Percentiles rank a stretch among this genome's conserved stretches.
These are phyloP conservation scores for Euglossa dilemma DNA, from an alignment of 1,140 invertebrate species.

Conservation along the genomic window DNA sequence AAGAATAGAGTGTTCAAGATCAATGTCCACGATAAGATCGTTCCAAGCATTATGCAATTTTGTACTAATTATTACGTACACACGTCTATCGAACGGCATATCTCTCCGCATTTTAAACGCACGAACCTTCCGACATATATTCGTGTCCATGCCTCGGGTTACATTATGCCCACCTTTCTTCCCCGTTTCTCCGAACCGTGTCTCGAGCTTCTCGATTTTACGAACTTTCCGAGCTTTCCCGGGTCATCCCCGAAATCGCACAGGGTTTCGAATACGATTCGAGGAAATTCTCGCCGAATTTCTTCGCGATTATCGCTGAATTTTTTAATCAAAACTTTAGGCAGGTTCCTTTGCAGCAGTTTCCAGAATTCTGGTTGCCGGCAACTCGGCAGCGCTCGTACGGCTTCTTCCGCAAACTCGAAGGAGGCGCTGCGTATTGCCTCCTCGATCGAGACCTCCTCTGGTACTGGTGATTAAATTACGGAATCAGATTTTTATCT, in stretches of 20 bases:
- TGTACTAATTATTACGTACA: constrained; percentile 45
- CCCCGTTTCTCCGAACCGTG: constrained; percentile 27
- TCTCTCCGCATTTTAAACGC: constrained; percentile 47
- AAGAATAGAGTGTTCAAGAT: constrained; percentile 32
- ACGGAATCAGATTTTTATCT: too few relatives aligned
- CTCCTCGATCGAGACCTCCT: too few relatives aligned
- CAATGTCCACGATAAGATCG: constrained; percentile 34
- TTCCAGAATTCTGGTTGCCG: too few relatives aligned
- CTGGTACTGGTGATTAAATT: too few relatives aligned
- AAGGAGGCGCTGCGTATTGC: too few relatives aligned
- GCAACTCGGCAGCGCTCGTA: too few relatives aligned
- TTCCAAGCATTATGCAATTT: constrained; percentile 33
- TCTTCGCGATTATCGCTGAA: too few relatives aligned
- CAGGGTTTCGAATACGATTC: too few relatives aligned
- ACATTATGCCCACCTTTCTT: constrained; percentile 10
- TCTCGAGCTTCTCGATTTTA: constrained; percentile 13
- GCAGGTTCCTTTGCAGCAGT: too few relatives aligned
- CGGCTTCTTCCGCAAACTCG: too few relatives aligned
- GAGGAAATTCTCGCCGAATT: too few relatives aligned
- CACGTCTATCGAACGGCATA: constrained; percentile 35
- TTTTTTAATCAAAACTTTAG: too few relatives aligned
- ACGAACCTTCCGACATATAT: constrained; percentile 31
- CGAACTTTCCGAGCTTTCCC: background rate
- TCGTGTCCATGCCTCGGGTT: constrained; percentile 8
- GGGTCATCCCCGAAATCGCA: background rate